Evolutionary conservation across 2,888 invertebrate genomes (phyloP).

Genomic region (Smittia sp.): DNA sequence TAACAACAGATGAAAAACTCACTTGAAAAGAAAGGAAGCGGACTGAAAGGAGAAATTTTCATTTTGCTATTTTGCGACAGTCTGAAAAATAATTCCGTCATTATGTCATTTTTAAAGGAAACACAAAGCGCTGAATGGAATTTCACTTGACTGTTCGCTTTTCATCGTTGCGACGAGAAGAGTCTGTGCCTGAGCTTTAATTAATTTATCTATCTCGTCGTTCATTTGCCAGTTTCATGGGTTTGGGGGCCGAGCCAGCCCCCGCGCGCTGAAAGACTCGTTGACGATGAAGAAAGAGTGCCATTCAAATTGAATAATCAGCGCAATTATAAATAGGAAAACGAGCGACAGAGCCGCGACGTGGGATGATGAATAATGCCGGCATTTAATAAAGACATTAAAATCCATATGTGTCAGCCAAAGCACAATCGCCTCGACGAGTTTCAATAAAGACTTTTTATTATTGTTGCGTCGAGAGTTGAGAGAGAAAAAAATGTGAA

Average conservation of each 20-base stretch:
- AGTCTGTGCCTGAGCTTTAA: conserved; percentile 36
- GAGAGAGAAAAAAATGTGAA: not conserved
- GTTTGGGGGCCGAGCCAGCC: not conserved
- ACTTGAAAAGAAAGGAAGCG: conserved; percentile 30
- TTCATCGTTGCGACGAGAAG: conserved; percentile 24
- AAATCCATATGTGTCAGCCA: conserved; percentile 38
- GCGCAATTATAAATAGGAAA: conserved; percentile 26
- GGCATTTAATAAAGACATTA: conserved; percentile 7
- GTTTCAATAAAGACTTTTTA: conserved; percentile 31
- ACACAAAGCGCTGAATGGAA: conserved; percentile 30
- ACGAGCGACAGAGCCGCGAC: conserved; percentile 5
- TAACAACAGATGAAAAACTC: conserved; percentile 34
- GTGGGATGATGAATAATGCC: conserved; percentile 39
- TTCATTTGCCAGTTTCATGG: conserved; percentile 29
- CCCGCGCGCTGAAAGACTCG: conserved; percentile 1
- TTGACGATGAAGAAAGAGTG: not conserved
- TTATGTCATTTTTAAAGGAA: not conserved
- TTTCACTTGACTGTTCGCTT: conserved; percentile 41
- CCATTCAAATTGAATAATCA: conserved; percentile 25
- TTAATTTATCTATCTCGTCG: conserved; percentile 38
- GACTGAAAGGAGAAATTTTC: conserved; percentile 24
- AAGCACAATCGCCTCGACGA: conserved; percentile 20
- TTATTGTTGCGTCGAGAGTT: not conserved
- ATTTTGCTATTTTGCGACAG: conserved; percentile 17
- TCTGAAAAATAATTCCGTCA: conserved; percentile 17